Evolutionary conservation across 2,888 invertebrate genomes (phyloP), one percentile per base, ranked within the genome.

Genomic region (Neoaliturus tenellus): DNA sequence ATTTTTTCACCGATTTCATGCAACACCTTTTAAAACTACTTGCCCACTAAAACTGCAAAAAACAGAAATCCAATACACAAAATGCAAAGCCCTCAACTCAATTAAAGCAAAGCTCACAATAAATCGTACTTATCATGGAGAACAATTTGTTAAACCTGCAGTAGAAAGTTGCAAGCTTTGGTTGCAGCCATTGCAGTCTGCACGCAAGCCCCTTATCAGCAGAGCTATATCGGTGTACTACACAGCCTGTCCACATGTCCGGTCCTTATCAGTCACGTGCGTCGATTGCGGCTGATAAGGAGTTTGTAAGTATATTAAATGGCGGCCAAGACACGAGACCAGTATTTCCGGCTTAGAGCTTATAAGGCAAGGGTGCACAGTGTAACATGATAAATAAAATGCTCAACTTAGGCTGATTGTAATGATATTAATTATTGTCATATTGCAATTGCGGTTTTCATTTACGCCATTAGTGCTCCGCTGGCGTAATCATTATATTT

Each of bases 201-300:
- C 62, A 62, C 62, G 62, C 62, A 28, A 31, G 10, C 28, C 28
- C 31, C 62, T 62, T 62, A 62, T 62, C 62, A 62, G 12, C 23
- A 23, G 5, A 3, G 3, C 20, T 23, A 10, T 17, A 48, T 8
- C 51, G 20, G 4, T 51, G 51, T 51, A 51, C 51, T 23, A 51
- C 51, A 51, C 51, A 20, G 51, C 51, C 17, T 28, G 62, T 62
- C 62, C 31, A 17, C 62, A 62, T 62, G 62, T 62, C 62, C 62
- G 31, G 14, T 31, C 31, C 62, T 62, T 62, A 62, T 62, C 62
- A 62, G 28, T 62, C 51, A 51, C 51, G 20, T 51, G 51, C 20
- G 23, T 51, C 23, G n/a, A 51, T 51, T 51, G 23, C 51, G 5
- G 51, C 51, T 51, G 51, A 5, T 51, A 51, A 51, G 20, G 20